Evolutionary conservation across 2,888 invertebrate species (phyloP), one percentile per base, ranked within the genome.

Genomic region (Creontiades dilutus): DNA sequence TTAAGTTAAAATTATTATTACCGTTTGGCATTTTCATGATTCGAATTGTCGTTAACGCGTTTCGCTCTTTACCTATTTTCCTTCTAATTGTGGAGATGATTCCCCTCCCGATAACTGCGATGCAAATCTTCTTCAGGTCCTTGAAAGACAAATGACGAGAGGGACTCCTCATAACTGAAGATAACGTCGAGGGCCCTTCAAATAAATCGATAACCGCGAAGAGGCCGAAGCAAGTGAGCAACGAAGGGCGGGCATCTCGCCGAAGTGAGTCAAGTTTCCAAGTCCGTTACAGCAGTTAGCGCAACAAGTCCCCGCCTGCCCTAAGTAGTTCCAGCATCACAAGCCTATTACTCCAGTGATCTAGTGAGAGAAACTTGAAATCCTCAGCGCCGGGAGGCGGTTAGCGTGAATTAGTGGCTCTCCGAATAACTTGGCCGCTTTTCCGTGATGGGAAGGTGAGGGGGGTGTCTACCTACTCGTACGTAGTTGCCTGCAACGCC

Each of bases 281-380:
- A 78, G 88, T 78, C 80, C 88, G 88, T 88, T 88, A 88, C 46
- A 88, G 80, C 88, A 88, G 86, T 86, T 86, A 86, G 88, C 27
- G 88, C 88, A 88, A 88, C 88, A 88, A 88, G 88, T 88, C 88
- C 37, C 28, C 47, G 47, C 47, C 52, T 28, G 27, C 14, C 55
- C 55, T 52, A 80, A 88, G 88, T 55, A 88, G 88, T 88, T 78
- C 48, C 27, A 78, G 76, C 88, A 78, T 88, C 88, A 55, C 88
- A 88, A 88, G 78, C 88, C 88, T 88, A 88, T 88, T 88, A 88
- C 57, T 61, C 27, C 68, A 85, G 57, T 85, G 85, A 85, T 85
- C 61, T 57, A 85, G 85, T 85, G 61, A 85, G 85, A 37, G 85
- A 46, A 85, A 85, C 57, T 85, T 85, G 85, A 57, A 85, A 85